These are phyloP conservation scores for Arrhopalites spinosus DNA, from an alignment of 2,888 invertebrate species.

Conservation along the genomic window DNA sequence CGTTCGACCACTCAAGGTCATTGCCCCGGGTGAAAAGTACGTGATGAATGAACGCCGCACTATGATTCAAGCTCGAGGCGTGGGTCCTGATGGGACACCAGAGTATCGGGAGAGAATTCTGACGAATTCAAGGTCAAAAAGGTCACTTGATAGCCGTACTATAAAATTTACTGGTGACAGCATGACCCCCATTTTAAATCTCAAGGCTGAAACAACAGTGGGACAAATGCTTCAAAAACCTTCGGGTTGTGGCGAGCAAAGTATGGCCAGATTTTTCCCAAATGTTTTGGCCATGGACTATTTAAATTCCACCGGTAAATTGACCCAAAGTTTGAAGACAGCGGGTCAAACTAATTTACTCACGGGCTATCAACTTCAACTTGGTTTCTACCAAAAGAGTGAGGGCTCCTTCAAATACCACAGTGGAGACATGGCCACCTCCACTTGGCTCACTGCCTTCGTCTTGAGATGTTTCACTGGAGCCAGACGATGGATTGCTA, in stretches of 20 bases:
- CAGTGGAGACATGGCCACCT: not conserved
- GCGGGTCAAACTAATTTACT: slow-evolving; percentile 63
- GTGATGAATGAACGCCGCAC: too few species aligned
- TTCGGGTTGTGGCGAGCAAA: not conserved
- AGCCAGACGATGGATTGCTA: slow-evolving; percentile 61
- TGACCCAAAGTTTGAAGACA: not conserved
- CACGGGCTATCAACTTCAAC: slow-evolving; percentile 84
- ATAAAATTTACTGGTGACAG: not conserved
- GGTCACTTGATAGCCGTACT: too few species aligned
- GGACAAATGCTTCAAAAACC: not conserved
- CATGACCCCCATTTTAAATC: not conserved
- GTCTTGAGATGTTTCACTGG: slow-evolving; percentile 63
- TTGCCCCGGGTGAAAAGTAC: not conserved
- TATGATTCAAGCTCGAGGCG: too few species aligned
- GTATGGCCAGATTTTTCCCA: not conserved
- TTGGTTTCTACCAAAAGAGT: slow-evolving; percentile 66
- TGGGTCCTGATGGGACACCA: too few species aligned
- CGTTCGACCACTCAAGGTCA: slow-evolving; percentile 59
- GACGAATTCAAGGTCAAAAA: too few species aligned
- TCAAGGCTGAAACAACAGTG: not conserved
- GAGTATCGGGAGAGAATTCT: too few species aligned
- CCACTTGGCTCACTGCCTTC: slow-evolving; percentile 63
- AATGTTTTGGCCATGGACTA: slow-evolving; percentile 14
- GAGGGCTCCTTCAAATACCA: slow-evolving; percentile 58
- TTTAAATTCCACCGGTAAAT: not conserved